These are phyloP conservation scores for Pocota personata DNA, from an alignment of 2,888 invertebrate genomes.

Conservation along the genomic window DNA sequence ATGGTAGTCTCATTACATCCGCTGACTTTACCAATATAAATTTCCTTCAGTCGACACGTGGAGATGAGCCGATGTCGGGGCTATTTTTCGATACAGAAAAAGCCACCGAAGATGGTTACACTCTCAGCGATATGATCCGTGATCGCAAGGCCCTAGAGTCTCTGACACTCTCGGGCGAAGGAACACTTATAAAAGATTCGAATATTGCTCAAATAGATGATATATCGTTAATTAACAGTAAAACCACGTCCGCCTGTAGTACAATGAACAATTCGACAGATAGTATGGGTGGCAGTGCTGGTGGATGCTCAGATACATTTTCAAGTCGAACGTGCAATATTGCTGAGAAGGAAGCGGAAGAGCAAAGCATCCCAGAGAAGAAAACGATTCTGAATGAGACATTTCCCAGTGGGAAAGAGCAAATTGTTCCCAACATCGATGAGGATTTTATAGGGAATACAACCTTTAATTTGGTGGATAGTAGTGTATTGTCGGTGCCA, in stretches of 20 bases:
- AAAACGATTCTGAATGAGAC: constrained; percentile 62
- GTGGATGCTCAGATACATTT: constrained; percentile 53
- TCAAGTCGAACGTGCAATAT: constrained; percentile 66
- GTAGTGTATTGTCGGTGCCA: constrained; percentile 74
- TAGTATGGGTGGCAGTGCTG: constrained; percentile 76
- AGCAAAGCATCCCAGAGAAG: constrained; percentile 1
- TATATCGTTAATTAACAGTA: constrained; percentile 80
- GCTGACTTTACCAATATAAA: constrained; percentile 81
- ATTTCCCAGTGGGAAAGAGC: constrained; percentile 61
- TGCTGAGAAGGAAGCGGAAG: constrained; percentile 24
- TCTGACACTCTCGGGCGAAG: constrained; percentile 81
- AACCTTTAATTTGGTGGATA: constrained; percentile 80
- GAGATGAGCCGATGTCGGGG: constrained; percentile 71
- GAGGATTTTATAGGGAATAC: constrained; percentile 81
- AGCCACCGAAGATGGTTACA: constrained; percentile 77
- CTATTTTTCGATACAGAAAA: constrained; percentile 75
- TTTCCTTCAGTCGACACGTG: constrained; percentile 79
- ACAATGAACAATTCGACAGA: constrained; percentile 82
- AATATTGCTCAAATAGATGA: constrained; percentile 82
- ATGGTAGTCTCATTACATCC: constrained; percentile 81
- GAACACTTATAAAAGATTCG: constrained; percentile 80
- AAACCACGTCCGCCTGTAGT: constrained; percentile 81
- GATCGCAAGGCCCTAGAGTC: constrained; percentile 81
- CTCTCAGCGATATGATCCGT: constrained; percentile 80
- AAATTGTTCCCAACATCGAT: constrained; percentile 48